Evolutionary conservation across 2,797 vertebrate genomes (phyloP), one percentile per base, ranked within the genome.

Genomic region (Antrozous pallidus): DNA sequence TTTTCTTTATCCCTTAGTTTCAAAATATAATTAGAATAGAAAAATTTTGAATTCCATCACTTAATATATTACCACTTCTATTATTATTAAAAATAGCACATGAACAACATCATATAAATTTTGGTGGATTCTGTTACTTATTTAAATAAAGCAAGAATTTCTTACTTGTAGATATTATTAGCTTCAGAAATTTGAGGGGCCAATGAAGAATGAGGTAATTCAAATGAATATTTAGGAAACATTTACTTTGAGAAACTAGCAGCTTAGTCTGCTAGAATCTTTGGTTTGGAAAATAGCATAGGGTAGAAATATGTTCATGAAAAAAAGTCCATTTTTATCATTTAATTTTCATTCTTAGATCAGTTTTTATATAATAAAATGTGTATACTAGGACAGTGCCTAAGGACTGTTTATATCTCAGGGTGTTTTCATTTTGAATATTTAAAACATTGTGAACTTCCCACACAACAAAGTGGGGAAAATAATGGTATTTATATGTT

Each of bases 401-500:
- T 61, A 22, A 89, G 26, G 31, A 84, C 77, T 91, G 1, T 87
- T 90, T 67, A 6, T 82, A 82, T 90, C 67, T 92, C 36, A 70
- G 84, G 54, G 67, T 92, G 63, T 94, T 95, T 88, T 56, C 73
- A 47, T 91, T 95, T 94, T 93, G 51, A 93, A 79, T 85, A 89
- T 93, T 90, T 92, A 95, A 94, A 94, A 80, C 61, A 67, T 87
- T 87, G 84, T 82, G 58, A 95, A 95, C 88, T 94, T 94, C 70
- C 75, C 85, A 42, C 8, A 84, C 28, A 74, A 58, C 77, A 65
- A 88, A 96, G 42, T 94, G 84, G 45, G 61, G 91, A 14, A 92
- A 87, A 95, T 86, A 87, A 78, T 95, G 80, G 49, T 70, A 94
- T 96, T 97, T 97, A 88, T 96, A 94, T 97, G 96, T 93, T 95